These are phyloP conservation scores for Agrochola circellaris DNA, from an alignment of 2,888 invertebrate genomes.

Conservation along the genomic window DNA sequence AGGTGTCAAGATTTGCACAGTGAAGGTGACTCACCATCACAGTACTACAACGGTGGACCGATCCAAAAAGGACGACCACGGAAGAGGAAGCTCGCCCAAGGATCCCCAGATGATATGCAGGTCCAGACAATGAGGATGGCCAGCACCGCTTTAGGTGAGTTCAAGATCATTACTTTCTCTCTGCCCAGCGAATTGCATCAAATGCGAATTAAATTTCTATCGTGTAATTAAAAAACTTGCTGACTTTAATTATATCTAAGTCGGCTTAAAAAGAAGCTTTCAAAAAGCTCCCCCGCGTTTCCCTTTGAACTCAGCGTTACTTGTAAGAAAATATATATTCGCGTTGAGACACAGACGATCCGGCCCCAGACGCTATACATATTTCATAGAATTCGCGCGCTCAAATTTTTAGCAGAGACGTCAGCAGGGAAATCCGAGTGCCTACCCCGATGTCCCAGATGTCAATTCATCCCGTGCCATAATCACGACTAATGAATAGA, in stretches of 20 bases:
- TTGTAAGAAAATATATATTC: conserved; percentile 61
- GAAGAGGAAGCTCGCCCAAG: conserved; percentile 93
- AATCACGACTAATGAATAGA: conserved; percentile 90
- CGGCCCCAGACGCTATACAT: conserved; percentile 72
- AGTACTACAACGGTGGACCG: conserved; percentile 92
- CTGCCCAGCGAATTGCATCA: conserved; percentile 64
- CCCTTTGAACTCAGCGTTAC: conserved; percentile 61
- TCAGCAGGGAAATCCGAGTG: conserved; percentile 85
- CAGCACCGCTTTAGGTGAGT: conserved; percentile 92
- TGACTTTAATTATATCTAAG: conserved; percentile 56
- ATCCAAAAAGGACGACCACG: conserved; percentile 95
- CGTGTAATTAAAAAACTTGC: conserved; percentile 59
- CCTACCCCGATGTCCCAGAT: conserved; percentile 86
- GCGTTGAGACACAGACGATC: conserved; percentile 54
- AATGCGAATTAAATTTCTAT: conserved; percentile 71
- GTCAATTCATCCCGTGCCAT: conserved; percentile 88
- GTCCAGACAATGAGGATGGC: conserved; percentile 93
- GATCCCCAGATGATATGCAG: conserved; percentile 92
- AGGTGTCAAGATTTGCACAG: conserved; percentile 87
- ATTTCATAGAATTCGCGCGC: conserved; percentile 79
- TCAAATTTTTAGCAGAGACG: conserved; percentile 86
- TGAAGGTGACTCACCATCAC: conserved; percentile 91
- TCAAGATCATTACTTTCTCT: conserved; percentile 20
- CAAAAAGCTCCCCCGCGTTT: conserved; percentile 47
- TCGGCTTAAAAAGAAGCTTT: conserved; percentile 58